phyloP scores from a whole-genome alignment of 2,888 invertebrate genomes.

The Linyphia triangularis region DNA sequence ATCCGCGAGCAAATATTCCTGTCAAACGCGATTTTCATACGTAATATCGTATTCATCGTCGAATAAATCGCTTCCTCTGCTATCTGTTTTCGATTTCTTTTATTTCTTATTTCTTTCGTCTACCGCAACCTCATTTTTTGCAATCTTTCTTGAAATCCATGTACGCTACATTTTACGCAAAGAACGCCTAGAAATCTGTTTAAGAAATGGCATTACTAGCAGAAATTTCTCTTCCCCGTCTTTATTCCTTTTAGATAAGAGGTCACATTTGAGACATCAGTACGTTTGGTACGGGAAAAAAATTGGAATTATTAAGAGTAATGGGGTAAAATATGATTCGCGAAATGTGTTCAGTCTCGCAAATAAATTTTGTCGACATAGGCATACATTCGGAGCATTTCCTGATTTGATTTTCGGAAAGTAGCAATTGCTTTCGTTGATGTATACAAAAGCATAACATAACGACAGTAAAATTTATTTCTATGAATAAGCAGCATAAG shows the following conservation, averaged over 20 bases:
- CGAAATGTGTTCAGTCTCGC: not conserved
- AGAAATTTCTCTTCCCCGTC: not conserved
- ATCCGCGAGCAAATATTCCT: conserved; percentile 63
- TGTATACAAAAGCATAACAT: not conserved
- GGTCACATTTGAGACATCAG: not conserved
- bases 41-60: conserved; percentile 67
- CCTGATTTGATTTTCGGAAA: not conserved
- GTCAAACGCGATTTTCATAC: conserved; percentile 63
- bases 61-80: conserved; percentile 53
- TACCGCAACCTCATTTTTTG: conserved; percentile 10
- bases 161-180: conserved; percentile 9
- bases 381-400: not conserved
- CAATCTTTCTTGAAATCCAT: not conserved
- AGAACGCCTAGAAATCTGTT: conserved; percentile 22
- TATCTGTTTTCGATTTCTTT: conserved; percentile 13
- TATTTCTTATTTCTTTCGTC: not conserved
- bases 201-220: conserved; percentile 15
- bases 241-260: not conserved
- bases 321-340: not conserved
- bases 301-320: not conserved
- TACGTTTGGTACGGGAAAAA: not conserved
- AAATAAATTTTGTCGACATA: not conserved
- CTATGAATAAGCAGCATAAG: no score
- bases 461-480: no score
- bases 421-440: not conserved